Percentiles rank a stretch among this genome's conserved stretches.
These are phyloP conservation scores for Dendroctonus ponderosae DNA, from an alignment of 1,140 invertebrate species.

Conservation along the genomic window DNA sequence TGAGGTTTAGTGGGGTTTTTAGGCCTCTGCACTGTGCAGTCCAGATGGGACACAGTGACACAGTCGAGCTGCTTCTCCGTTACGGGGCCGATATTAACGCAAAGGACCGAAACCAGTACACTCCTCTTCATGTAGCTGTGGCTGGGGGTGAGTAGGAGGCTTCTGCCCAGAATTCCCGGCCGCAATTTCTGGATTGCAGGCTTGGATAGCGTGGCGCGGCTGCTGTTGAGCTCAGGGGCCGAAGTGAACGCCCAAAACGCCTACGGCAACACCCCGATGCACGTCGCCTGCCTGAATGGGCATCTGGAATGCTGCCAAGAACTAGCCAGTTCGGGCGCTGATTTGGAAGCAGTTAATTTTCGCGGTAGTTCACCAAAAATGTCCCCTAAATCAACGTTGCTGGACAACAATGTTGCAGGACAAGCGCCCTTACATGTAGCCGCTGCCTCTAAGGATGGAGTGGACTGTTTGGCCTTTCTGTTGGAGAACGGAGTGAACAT, in stretches of 20 bases:
- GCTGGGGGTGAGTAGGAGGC: constrained; percentile 53
- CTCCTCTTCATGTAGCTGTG: constrained; percentile 66
- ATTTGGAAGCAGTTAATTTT: constrained; percentile 52
- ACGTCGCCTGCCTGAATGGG: constrained; percentile 65
- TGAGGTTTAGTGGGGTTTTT: constrained; percentile 14
- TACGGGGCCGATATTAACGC: constrained; percentile 81
- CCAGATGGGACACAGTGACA: constrained; percentile 91
- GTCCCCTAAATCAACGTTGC: no score
- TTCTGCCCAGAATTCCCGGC: no score
- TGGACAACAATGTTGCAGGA: constrained; percentile 24
- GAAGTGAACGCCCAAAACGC: constrained; percentile 60
- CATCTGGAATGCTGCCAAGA: constrained; percentile 56
- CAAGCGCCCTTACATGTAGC: constrained; percentile 66
- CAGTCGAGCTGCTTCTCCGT: constrained; percentile 86
- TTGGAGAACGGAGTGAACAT: constrained; percentile 57
- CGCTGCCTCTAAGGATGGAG: constrained; percentile 62
- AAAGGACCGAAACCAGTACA: constrained; percentile 50
- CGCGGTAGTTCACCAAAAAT: constrained; percentile 32
- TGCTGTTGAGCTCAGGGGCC: constrained; percentile 57
- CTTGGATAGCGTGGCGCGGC: constrained; percentile 47
- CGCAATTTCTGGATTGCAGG: constrained; percentile 43
- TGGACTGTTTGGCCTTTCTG: constrained; percentile 60
- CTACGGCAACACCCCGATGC: constrained; percentile 63
- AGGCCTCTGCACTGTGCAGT: constrained; percentile 92
- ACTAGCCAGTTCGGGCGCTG: constrained; percentile 54